A percentile compares a stretch with the other conserved stretches of the same genome.
phyloP scores from a whole-genome alignment of 2,113 vertebrate genomes.

The Octodon degus region DNA sequence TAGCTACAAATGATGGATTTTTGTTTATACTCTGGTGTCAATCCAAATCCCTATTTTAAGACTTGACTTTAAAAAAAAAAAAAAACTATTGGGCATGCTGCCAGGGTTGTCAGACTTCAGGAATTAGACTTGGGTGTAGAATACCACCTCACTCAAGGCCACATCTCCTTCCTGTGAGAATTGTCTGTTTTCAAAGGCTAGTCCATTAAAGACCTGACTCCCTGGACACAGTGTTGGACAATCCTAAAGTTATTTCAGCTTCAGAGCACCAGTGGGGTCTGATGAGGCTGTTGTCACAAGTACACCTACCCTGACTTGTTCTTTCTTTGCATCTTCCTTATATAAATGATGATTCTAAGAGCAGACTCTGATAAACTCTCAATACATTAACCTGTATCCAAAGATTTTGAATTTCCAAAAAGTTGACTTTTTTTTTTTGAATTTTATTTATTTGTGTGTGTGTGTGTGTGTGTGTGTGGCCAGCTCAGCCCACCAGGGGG shows the following conservation, averaged over 20 bases:
- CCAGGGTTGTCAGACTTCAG: not conserved
- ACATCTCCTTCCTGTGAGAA: not conserved
- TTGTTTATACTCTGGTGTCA: not conserved
- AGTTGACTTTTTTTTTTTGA: not conserved
- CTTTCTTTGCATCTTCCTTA: not conserved
- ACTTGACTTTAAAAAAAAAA: too few species aligned
- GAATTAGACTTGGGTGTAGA: not conserved
- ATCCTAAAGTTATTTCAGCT: not conserved
- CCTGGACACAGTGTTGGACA: not conserved
- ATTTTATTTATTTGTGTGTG: too few species aligned
- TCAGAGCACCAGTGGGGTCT: not conserved
- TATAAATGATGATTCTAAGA: not conserved
- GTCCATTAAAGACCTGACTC: not conserved
- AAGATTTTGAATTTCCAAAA: constrained; percentile 4
- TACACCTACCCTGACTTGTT: not conserved
- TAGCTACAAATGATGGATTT: not conserved
- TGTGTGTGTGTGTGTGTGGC: too few species aligned
- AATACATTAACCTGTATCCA: not conserved
- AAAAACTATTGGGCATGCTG: not conserved
- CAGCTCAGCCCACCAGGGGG: too few species aligned
- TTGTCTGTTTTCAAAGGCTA: not conserved
- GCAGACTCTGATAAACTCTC: not conserved
- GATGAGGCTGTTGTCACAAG: not conserved
- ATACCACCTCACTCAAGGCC: not conserved
- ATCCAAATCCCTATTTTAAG: not conserved